phyloP scores from a whole-genome alignment of 2,113 vertebrate genomes.

The Cochlearius cochlearius region DNA sequence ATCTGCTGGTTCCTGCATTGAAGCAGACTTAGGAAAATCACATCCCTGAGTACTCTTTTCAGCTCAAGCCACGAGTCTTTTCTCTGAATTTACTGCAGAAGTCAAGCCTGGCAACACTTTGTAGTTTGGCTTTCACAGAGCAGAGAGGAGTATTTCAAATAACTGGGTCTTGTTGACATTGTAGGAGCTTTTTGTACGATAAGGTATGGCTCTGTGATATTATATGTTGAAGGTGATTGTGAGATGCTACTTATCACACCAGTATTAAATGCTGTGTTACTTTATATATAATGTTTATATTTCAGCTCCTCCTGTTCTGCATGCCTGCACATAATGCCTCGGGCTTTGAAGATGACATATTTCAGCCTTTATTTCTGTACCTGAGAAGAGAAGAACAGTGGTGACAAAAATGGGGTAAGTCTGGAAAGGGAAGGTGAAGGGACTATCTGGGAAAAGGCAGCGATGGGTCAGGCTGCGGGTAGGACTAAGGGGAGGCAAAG shows the following conservation, averaged over 20 bases:
- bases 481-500: not conserved
- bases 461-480: rapidly evolving
- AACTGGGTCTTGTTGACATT: not conserved
- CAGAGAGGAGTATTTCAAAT: not conserved
- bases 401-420: not conserved
- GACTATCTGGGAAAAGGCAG: not conserved
- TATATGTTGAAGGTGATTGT: not conserved
- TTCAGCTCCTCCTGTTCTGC: not conserved
- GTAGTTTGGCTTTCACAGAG: not conserved
- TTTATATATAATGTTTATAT: not conserved
- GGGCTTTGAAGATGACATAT: not conserved
- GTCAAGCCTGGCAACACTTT: not conserved
- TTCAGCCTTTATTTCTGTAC: not conserved
- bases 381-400: not conserved
- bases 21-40: not conserved
- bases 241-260: not conserved
- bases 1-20: not conserved
- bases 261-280: not conserved
- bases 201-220: not conserved
- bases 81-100: not conserved
- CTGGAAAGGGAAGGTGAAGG: not conserved
- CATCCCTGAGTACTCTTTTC: not conserved
- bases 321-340: not conserved
- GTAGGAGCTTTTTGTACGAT: not conserved
- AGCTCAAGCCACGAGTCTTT: not conserved